Evolutionary conservation across 2,888 invertebrate genomes (phyloP).

Genomic region (Oligia strigilis): DNA sequence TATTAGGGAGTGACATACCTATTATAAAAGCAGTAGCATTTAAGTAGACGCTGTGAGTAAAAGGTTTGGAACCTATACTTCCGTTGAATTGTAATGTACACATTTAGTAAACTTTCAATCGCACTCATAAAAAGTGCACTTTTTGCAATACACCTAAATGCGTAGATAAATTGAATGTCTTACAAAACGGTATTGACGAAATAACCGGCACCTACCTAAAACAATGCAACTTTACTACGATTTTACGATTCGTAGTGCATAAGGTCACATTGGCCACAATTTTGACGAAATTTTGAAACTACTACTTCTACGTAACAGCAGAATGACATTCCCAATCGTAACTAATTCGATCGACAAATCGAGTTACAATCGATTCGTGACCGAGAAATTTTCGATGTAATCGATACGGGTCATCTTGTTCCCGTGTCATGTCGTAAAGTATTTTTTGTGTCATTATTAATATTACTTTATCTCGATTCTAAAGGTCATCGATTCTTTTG

Average conservation of each 20-base stretch:
- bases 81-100: neutral
- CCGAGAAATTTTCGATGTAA: conserved; percentile 71
- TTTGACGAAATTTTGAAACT: conserved; percentile 45
- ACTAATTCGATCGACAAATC: conserved; percentile 63
- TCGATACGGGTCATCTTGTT: conserved; percentile 71
- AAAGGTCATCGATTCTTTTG: conserved; percentile 56
- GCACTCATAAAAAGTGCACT: conserved; percentile 13
- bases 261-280: conserved; percentile 34
- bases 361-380: conserved; percentile 72
- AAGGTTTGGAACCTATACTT: neutral
- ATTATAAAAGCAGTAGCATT: neutral
- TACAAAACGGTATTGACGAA: conserved; percentile 21
- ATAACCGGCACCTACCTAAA: neutral
- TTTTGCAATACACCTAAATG: conserved; percentile 25
- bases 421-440: conserved; percentile 40
- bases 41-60: neutral
- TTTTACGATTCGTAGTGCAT: conserved; percentile 23
- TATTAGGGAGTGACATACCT: neutral
- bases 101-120: neutral
- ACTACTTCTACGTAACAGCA: conserved; percentile 20
- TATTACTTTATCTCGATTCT: conserved; percentile 41
- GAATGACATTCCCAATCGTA: conserved; percentile 51
- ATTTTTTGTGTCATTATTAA: conserved; percentile 43
- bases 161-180: conserved; percentile 27
- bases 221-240: conserved; percentile 8